Conservation (phyloP, 2,797 vertebrate species). For the Coluber constrictor region DNA sequence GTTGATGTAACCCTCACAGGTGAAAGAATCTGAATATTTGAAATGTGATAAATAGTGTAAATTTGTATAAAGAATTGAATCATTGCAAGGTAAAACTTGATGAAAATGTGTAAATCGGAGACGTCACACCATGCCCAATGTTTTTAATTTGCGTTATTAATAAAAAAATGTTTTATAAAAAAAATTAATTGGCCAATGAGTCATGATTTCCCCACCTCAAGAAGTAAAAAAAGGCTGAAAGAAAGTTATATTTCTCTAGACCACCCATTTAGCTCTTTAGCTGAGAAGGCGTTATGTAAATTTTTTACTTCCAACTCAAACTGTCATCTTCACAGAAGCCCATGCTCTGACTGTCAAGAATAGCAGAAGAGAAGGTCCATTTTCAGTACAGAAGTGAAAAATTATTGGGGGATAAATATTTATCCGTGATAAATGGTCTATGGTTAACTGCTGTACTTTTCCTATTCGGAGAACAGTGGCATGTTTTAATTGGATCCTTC, state of each 20-base stretch:
- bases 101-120: too few relatives aligned
- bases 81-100: too few relatives aligned
- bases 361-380: not conserved
- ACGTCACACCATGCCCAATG: too few relatives aligned
- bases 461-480: not conserved
- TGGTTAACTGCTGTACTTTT: constrained; percentile 40
- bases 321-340: not conserved
- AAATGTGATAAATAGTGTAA: too few relatives aligned
- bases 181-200: not conserved
- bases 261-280: not conserved
- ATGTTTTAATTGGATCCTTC: constrained; percentile 52
- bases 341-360: too few relatives aligned
- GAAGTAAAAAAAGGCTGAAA: not conserved
- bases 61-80: too few relatives aligned
- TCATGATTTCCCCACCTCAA: not conserved
- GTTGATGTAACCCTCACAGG: too few relatives aligned
- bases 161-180: too few relatives aligned
- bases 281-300: too few relatives aligned
- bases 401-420: constrained; percentile 45
- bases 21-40: too few relatives aligned
- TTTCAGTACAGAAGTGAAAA: not conserved
- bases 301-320: not conserved
- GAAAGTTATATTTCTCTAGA: not conserved
- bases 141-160: too few relatives aligned
- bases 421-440: constrained; percentile 31